Evolutionary conservation across 2,888 invertebrate species (phyloP), one percentile per base, ranked within the genome.

Genomic region (Phymatocera aterrima): DNA sequence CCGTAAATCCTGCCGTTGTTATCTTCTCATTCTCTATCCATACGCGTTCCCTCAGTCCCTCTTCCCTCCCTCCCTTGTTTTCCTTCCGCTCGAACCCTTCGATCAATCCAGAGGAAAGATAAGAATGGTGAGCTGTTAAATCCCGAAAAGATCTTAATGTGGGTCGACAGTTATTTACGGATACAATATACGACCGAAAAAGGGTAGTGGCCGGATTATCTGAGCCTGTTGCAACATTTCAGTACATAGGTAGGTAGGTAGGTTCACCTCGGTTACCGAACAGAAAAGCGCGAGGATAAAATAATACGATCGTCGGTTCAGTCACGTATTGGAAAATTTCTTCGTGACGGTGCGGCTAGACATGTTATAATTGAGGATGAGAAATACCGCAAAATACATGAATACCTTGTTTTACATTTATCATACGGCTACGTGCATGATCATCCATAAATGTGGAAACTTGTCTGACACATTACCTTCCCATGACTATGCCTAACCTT

Each of bases 151-250:
- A 68, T 68, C 43, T 51, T 31, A 51, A 72, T 51, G 31, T 28
- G 48, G 51, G 72, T 72, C 72, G 72, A 43, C 68, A 24, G 68
- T 46, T 46, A 68, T 68, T 68, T 43, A 46, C 68, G 46, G 43
- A 24, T 18, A 40, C 15, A 28, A 46, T 34, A 43, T 46, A n/a
- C 61, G 61, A 34, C 34, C 34, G 37, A 37, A 37, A 64, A 34
- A 37, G 18, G 37, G 37, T n/a, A n/a, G n/a, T 2, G 18, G 18
- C 37, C 3, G 64, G 64, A 64, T 64, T 34, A 64, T 40, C 34
- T 18, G 4, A 37, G n/a, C 64, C 21, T 8, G 57, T 57, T 57
- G 28, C 28, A 15, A 57, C 28, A n/a, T n/a, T n/a, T n/a, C n/a
- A n/a, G n/a, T n/a, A n/a, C n/a, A n/a, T n/a, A n/a, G n/a, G n/a